Evolutionary conservation across 2,797 vertebrate genomes (phyloP).

Genomic region (Notolabrus celidotus): DNA sequence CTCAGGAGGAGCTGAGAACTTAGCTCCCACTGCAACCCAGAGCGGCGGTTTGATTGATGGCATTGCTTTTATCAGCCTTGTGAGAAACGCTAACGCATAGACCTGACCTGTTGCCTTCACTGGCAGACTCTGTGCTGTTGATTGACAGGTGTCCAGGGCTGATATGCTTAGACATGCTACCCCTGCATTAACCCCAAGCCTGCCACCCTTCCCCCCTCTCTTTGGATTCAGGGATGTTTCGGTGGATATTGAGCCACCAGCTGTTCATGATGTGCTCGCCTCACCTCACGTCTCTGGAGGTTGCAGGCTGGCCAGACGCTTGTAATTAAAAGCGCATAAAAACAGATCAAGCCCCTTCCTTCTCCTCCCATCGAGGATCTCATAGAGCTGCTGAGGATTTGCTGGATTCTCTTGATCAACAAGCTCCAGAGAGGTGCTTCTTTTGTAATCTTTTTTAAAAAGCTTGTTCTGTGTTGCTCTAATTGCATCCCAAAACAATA

Average conservation of each 20-base stretch:
- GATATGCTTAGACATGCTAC: conserved; percentile 65
- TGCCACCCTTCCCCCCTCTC: conserved; percentile 17
- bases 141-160: conserved; percentile 72
- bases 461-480: conserved; percentile 22
- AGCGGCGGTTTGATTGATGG: conserved; percentile 59
- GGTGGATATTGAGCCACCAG: conserved; percentile 73
- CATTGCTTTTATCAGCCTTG: conserved; percentile 46
- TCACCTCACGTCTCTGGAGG: conserved; percentile 73
- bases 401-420: background rate
- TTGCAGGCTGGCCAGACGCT: conserved; percentile 54
- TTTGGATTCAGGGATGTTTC: conserved; percentile 57
- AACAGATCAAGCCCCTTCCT: conserved; percentile 60
- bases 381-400: conserved; percentile 39
- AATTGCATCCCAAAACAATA: conserved; percentile 54
- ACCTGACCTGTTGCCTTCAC: conserved; percentile 53
- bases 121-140: conserved; percentile 38
- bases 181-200: conserved; percentile 49
- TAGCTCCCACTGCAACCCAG: conserved; percentile 36
- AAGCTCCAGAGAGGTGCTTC: conserved; percentile 7
- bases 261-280: conserved; percentile 53
- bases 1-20: conserved; percentile 39
- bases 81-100: conserved; percentile 57
- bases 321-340: conserved; percentile 77
- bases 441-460: conserved; percentile 35
- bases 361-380: conserved; percentile 40